A percentile compares a stretch with the other conserved stretches of the same genome.
Conservation (phyloP, 2,113 vertebrate species). For the Gallinago media region DNA sequence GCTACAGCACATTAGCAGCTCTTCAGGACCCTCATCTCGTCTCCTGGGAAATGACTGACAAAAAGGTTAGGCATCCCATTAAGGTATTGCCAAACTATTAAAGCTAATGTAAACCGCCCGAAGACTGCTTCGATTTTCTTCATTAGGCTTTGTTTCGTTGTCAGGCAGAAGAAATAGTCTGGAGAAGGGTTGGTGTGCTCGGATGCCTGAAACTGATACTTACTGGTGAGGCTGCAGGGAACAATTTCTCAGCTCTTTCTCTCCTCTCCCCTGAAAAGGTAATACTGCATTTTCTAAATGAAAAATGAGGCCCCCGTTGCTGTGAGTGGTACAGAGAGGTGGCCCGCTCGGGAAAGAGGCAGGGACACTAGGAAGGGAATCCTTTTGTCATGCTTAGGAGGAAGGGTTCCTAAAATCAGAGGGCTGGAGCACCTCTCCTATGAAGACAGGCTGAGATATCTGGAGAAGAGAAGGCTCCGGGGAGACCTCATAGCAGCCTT, state of each 20-base stretch:
- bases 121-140: background rate
- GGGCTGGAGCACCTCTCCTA: background rate
- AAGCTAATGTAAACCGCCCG: background rate
- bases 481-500: background rate
- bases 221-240: constrained; percentile 7
- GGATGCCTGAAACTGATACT: constrained; percentile 13
- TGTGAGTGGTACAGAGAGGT: background rate
- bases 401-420: background rate
- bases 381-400: background rate
- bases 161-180: background rate
- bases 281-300: background rate
- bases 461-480: background rate
- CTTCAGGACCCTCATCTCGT: background rate
- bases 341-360: background rate
- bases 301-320: background rate
- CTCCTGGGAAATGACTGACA: background rate
- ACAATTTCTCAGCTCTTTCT: background rate
- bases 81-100: background rate
- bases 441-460: background rate
- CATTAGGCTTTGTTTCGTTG: constrained; percentile 5
- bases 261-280: background rate
- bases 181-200: background rate
- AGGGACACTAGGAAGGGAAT: background rate
- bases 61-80: background rate
- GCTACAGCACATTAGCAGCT: background rate